Percentiles rank a stretch among this genome's conserved stretches.
These are phyloP conservation scores for Mimachlamys varia DNA, from an alignment of 2,888 invertebrate genomes.

Conservation along the genomic window DNA sequence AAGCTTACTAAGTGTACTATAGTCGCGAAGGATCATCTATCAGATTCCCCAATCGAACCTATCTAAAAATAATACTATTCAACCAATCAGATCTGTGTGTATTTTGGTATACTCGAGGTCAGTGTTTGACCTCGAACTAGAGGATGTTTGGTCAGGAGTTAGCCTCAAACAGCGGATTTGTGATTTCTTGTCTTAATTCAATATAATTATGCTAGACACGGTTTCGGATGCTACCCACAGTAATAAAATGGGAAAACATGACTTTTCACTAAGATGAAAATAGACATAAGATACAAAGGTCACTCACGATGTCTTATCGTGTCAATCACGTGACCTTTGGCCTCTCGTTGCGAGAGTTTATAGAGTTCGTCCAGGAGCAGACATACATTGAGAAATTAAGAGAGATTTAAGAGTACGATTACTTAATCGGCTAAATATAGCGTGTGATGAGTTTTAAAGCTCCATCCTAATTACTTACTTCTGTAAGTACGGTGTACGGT, in stretches of 20 bases:
- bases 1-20: not conserved
- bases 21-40: not conserved
- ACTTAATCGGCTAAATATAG: not conserved
- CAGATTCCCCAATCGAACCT: not conserved
- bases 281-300: not conserved
- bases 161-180: too few relatives aligned
- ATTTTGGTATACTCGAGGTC: not conserved
- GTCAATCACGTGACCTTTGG: conserved; percentile 1
- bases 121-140: not conserved
- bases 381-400: not conserved
- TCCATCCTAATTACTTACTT: too few relatives aligned
- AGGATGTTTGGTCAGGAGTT: not conserved
- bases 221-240: not conserved
- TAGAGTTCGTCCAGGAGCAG: not conserved
- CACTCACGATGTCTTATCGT: conserved; percentile 24
- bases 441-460: too few relatives aligned
- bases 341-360: not conserved
- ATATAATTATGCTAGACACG: not conserved
- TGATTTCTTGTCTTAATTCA: not conserved
- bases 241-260: not conserved
- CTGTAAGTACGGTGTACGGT: too few relatives aligned
- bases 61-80: not conserved
- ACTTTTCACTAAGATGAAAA: not conserved
- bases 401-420: not conserved
- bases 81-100: not conserved